Percentiles rank a stretch among this genome's conserved stretches.
Conservation (phyloP, 1,140 invertebrate genomes). For the Drosophila orena region DNA sequence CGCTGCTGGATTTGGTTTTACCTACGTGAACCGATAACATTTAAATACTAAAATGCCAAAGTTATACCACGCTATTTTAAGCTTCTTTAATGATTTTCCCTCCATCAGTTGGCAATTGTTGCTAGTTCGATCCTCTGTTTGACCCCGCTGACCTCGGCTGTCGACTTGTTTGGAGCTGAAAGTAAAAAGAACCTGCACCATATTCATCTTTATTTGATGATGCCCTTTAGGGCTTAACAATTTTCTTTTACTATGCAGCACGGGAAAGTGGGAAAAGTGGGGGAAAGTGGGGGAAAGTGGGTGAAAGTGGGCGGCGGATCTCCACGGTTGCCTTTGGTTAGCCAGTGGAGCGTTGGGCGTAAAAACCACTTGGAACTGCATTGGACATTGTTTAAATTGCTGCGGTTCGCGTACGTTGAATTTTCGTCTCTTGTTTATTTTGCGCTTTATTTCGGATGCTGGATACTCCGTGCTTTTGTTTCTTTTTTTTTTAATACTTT, state of each 20-base stretch:
- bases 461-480: conserved; percentile 22
- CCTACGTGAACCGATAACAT: neutral
- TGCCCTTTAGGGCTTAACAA: conserved; percentile 57
- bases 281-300: conserved; percentile 17
- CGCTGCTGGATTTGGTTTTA: too few relatives aligned
- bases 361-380: conserved; percentile 76
- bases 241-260: conserved; percentile 63
- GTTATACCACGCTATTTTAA: neutral
- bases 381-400: conserved; percentile 82
- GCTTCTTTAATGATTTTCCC: conserved; percentile 6
- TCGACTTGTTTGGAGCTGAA: conserved; percentile 49
- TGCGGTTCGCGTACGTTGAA: conserved; percentile 78
- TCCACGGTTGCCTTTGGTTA: conserved; percentile 26
- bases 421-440: conserved; percentile 76
- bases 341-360: conserved; percentile 58
- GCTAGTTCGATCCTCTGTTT: conserved; percentile 28
- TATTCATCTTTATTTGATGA: conserved; percentile 76
- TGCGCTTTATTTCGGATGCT: conserved; percentile 65
- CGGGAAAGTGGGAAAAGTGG: conserved; percentile 11
- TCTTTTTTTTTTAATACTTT: conserved; percentile 14
- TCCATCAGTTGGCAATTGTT: conserved; percentile 36
- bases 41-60: too few relatives aligned
- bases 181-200: conserved; percentile 54
- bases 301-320: conserved; percentile 11
- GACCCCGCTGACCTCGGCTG: conserved; percentile 33